Conservation (phyloP, 1,140 invertebrate genomes). For the Gryon sp. region DNA sequence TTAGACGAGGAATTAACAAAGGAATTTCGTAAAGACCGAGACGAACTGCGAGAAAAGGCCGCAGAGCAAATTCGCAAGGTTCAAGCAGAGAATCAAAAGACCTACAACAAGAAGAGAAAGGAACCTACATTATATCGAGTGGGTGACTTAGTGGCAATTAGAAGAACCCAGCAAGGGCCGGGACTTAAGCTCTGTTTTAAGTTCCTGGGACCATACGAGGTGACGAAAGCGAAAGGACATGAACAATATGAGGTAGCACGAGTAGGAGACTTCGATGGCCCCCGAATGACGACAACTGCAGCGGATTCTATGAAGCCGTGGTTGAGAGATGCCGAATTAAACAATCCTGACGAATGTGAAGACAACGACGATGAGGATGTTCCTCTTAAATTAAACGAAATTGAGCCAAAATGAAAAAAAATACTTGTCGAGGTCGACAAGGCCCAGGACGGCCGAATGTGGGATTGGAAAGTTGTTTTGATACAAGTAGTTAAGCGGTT, state of each 20-base stretch:
- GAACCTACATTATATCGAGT: background rate
- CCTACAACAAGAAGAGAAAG: slow-evolving; percentile 14
- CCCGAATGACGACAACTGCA: background rate
- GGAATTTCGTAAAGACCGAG: too few relatives aligned
- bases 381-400: too few relatives aligned
- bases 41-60: slow-evolving; percentile 34
- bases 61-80: slow-evolving; percentile 63
- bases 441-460: too few relatives aligned
- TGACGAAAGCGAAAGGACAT: background rate
- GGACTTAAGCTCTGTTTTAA: slow-evolving; percentile 2
- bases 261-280: background rate
- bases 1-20: too few relatives aligned
- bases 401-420: too few relatives aligned
- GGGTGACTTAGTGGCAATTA: slow-evolving; percentile 17
- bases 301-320: background rate
- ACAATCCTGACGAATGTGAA: too few relatives aligned
- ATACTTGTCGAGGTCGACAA: too few relatives aligned
- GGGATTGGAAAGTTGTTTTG: too few relatives aligned
- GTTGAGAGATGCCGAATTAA: too few relatives aligned
- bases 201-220: slow-evolving; percentile 6
- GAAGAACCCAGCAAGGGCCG: slow-evolving; percentile 14
- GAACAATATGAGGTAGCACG: background rate
- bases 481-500: too few relatives aligned
- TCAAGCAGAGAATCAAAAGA: slow-evolving; percentile 62
- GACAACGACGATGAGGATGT: too few relatives aligned